Evolutionary conservation across 2,113 vertebrate genomes (phyloP).

Genomic region (Toxotes jaculatrix): DNA sequence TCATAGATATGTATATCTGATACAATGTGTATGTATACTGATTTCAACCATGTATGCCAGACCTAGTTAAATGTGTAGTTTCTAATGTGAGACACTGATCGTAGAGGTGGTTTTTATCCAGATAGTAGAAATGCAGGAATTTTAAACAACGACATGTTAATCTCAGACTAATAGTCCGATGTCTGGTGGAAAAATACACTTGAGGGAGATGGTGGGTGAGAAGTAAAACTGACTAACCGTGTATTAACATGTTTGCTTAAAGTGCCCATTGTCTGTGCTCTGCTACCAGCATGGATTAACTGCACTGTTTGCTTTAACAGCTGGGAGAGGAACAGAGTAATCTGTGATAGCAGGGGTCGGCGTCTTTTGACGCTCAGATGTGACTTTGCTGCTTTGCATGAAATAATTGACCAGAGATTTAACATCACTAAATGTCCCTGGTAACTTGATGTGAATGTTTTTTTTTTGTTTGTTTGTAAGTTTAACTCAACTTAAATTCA

Average conservation of each 20-base stretch:
- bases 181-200: neutral
- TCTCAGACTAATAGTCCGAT: neutral
- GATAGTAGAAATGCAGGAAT: neutral
- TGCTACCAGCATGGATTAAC: conserved; percentile 67
- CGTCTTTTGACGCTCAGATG: conserved; percentile 7
- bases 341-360: conserved; percentile 5
- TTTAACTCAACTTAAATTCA: neutral
- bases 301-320: conserved; percentile 48
- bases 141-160: neutral
- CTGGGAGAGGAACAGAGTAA: conserved; percentile 16
- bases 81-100: neutral
- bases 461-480: neutral
- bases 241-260: conserved; percentile 64
- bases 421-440: neutral
- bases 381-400: conserved; percentile 61
- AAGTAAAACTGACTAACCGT: conserved; percentile 44
- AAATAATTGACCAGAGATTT: conserved; percentile 37
- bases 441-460: neutral
- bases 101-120: neutral
- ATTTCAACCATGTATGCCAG: neutral
- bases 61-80: neutral
- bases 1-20: neutral
- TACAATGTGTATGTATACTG: no score
- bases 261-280: conserved; percentile 23
- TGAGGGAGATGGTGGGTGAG: neutral